These are phyloP conservation scores for Notothenia rossii DNA, from an alignment of 2,113 vertebrate species.

Conservation along the genomic window DNA sequence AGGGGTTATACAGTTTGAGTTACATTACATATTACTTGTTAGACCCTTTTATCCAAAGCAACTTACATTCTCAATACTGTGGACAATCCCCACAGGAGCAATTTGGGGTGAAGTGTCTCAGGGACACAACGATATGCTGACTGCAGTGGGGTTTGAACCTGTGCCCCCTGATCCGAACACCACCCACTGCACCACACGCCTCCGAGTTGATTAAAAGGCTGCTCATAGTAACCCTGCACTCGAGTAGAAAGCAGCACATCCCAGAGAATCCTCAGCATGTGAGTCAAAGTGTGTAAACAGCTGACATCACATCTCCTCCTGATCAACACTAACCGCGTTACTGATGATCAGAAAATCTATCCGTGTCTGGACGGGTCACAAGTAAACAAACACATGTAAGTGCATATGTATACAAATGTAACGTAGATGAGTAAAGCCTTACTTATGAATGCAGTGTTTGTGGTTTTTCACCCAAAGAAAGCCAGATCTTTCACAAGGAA, in stretches of 20 bases:
- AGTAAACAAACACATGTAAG: constrained; percentile 20
- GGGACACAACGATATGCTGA: too few species aligned
- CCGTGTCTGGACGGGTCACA: constrained; percentile 16
- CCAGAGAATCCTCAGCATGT: background rate
- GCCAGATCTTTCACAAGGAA: background rate
- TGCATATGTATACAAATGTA: background rate
- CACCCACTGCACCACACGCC: too few species aligned
- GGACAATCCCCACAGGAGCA: too few species aligned
- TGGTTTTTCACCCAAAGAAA: background rate
- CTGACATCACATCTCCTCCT: constrained; percentile 56
- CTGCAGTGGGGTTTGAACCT: too few species aligned
- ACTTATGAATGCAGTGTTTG: background rate
- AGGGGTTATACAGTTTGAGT: too few species aligned
- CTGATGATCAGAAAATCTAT: constrained; percentile 64
- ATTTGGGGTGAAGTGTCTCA: too few species aligned
- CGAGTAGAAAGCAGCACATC: constrained; percentile 4
- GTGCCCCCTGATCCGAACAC: too few species aligned
- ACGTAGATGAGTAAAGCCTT: background rate
- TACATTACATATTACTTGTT: too few species aligned
- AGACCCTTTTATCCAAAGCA: too few species aligned
- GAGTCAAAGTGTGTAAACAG: constrained; percentile 41
- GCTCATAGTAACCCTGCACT: constrained; percentile 5
- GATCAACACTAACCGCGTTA: constrained; percentile 73
- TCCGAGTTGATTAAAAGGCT: background rate
- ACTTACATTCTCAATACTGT: too few species aligned